Evolutionary conservation across 2,797 vertebrate genomes (phyloP).

Genomic region (Mallotus villosus): DNA sequence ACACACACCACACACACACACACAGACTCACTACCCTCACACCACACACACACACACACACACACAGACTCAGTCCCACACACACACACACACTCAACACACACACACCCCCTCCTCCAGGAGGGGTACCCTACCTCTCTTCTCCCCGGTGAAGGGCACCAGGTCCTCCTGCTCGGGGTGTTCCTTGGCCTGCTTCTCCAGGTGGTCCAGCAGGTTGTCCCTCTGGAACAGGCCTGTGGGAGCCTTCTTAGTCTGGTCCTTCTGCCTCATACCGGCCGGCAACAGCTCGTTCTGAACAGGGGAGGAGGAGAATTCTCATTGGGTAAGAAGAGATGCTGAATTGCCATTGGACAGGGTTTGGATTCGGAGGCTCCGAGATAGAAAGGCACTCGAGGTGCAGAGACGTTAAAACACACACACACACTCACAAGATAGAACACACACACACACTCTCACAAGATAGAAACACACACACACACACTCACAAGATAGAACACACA

Average conservation of each 20-base stretch:
- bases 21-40: too few relatives aligned
- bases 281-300: constrained; percentile 84
- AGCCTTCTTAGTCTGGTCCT: constrained; percentile 94
- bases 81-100: not conserved
- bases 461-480: not conserved
- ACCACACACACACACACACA: too few relatives aligned
- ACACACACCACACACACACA: too few relatives aligned
- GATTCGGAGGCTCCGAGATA: not conserved
- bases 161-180: constrained; percentile 92
- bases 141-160: constrained; percentile 94
- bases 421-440: not conserved
- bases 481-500: too few relatives aligned
- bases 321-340: not conserved
- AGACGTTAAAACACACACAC: not conserved
- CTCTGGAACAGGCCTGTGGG: constrained; percentile 92
- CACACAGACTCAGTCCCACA: not conserved
- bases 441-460: not conserved
- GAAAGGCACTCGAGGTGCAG: too few relatives aligned
- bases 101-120: not conserved
- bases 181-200: constrained; percentile 96
- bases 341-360: not conserved
- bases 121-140: constrained; percentile 80
- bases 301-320: not conserved
- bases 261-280: constrained; percentile 92
- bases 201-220: constrained; percentile 91